Evolutionary conservation across 2,113 vertebrate species (phyloP).

Genomic region (Lasiurus cinereus): DNA sequence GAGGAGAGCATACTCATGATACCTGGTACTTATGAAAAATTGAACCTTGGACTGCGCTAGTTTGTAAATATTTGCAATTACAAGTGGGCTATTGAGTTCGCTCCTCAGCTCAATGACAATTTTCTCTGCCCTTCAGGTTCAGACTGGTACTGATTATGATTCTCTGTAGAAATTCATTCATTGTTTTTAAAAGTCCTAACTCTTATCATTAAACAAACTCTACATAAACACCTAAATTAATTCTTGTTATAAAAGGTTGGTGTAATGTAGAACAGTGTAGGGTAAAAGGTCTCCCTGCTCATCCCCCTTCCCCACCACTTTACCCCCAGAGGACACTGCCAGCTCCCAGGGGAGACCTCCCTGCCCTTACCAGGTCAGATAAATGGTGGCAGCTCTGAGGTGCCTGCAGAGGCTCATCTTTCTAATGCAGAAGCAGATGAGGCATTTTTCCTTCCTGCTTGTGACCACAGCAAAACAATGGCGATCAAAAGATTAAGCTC

Average conservation of each 20-base stretch:
- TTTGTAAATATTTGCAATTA: background rate
- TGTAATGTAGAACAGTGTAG: background rate
- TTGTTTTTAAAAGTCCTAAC: background rate
- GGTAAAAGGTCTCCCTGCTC: background rate
- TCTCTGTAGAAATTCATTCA: slow-evolving; percentile 20
- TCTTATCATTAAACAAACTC: background rate
- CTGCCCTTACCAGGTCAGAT: background rate
- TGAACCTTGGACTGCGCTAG: background rate
- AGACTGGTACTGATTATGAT: background rate
- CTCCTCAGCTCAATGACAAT: background rate
- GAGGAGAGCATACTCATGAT: background rate
- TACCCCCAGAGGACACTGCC: background rate
- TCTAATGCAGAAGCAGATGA: background rate
- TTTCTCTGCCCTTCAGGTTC: background rate
- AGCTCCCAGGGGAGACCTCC: background rate
- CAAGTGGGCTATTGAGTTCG: background rate
- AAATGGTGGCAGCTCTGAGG: background rate
- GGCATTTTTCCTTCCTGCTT: background rate
- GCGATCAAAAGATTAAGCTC: background rate
- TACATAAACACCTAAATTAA: background rate
- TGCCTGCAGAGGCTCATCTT: background rate
- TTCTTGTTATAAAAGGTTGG: background rate
- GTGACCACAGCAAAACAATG: background rate
- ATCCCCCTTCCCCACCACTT: background rate
- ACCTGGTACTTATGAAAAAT: background rate